Evolutionary conservation across 2,113 vertebrate genomes (phyloP).

Genomic region (Sakesphorus luctuosus): DNA sequence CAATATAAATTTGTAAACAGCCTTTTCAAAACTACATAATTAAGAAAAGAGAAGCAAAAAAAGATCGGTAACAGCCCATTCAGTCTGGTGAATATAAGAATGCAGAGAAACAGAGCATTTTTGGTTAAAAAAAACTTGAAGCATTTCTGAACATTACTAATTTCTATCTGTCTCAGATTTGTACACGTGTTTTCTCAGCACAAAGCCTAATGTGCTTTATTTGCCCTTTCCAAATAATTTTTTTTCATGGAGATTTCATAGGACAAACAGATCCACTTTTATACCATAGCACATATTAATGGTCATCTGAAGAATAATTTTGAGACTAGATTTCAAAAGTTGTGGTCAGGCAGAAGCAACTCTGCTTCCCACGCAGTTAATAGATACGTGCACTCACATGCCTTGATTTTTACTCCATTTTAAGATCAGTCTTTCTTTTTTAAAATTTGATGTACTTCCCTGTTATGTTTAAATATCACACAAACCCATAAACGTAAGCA

Average conservation of each 20-base stretch:
- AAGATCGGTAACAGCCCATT: neutral
- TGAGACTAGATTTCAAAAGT: neutral
- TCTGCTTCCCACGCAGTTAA: neutral
- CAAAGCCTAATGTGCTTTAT: neutral
- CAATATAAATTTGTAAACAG: neutral
- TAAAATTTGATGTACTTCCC: constrained; percentile 20
- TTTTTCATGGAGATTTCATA: neutral
- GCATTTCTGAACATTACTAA: neutral
- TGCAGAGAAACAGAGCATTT: neutral
- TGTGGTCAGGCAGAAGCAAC: neutral
- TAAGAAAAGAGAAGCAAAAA: neutral
- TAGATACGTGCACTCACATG: neutral
- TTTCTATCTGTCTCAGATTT: neutral
- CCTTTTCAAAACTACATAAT: neutral
- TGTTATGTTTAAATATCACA: constrained; percentile 79
- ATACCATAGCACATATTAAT: neutral
- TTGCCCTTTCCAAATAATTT: neutral
- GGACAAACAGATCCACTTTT: neutral
- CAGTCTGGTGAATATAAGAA: neutral
- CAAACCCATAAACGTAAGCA: constrained; percentile 77
- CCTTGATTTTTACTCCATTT: constrained; percentile 2
- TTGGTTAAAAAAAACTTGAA: neutral
- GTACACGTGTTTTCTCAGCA: neutral
- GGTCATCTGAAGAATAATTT: neutral
- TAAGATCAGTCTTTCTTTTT: neutral